Conservation (phyloP, 2,113 vertebrate species). For the Plestiodon gilberti region DNA sequence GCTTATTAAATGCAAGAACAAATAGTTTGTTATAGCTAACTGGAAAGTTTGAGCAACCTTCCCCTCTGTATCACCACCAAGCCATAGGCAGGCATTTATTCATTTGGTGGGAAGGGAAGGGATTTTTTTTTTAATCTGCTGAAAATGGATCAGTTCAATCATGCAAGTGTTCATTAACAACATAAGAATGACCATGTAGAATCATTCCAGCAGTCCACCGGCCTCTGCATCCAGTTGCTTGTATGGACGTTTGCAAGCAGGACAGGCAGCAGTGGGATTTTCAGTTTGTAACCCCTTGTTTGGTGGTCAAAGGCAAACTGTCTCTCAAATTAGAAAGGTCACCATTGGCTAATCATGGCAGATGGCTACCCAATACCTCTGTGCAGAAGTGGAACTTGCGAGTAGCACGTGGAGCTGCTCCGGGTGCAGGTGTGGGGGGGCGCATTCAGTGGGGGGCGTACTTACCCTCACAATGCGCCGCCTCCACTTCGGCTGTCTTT, state of each 20-base stretch:
- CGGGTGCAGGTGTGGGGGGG: too few relatives aligned
- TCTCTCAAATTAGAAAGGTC: not conserved
- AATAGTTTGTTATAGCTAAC: not conserved
- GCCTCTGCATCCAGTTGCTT: not conserved
- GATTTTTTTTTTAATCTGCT: not conserved
- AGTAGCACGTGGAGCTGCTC: too few relatives aligned
- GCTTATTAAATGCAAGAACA: constrained; percentile 6
- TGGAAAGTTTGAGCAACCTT: not conserved
- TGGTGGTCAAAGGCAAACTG: not conserved
- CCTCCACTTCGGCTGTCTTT: too few relatives aligned
- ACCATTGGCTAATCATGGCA: not conserved
- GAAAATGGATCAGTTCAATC: not conserved
- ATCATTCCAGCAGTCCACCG: not conserved
- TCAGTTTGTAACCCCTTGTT: not conserved
- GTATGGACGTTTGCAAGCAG: not conserved
- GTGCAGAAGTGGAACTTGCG: too few relatives aligned
- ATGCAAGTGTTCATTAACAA: not conserved
- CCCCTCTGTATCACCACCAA: too few relatives aligned
- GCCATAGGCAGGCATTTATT: not conserved
- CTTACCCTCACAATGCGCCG: too few relatives aligned
- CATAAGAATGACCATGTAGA: not conserved
- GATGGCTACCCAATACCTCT: not conserved
- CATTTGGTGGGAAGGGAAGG: not conserved
- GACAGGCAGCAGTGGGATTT: not conserved
- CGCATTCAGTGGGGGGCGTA: too few relatives aligned